These are phyloP conservation scores for Lasius fuliginosus DNA, from an alignment of 2,888 invertebrate species.

Conservation along the genomic window DNA sequence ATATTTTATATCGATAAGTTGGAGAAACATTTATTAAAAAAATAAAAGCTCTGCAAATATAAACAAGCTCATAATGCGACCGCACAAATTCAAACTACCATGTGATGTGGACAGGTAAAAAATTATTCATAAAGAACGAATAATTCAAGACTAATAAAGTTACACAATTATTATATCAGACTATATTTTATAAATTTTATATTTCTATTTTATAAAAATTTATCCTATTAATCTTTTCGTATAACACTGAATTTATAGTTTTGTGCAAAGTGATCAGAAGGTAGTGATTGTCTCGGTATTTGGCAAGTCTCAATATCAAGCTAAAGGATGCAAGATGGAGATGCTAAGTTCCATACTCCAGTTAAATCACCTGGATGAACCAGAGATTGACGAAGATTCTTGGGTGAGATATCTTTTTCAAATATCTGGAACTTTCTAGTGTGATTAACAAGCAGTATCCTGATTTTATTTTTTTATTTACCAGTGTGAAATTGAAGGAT, in stretches of 20 bases:
- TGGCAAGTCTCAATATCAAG: constrained; percentile 90
- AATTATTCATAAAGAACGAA: background rate
- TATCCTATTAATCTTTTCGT: background rate
- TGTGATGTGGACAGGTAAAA: constrained; percentile 75
- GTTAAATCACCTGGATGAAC: constrained; percentile 82
- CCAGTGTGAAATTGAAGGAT: constrained; percentile 86
- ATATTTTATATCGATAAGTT: background rate
- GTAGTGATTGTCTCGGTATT: constrained; percentile 91
- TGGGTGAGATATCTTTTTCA: constrained; percentile 78
- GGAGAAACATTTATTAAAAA: background rate
- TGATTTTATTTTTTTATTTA: constrained; percentile 27
- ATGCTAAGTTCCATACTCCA: constrained; percentile 83
- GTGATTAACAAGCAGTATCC: background rate
- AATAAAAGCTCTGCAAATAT: background rate
- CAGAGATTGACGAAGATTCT: constrained; percentile 81
- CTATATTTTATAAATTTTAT: constrained; percentile 1
- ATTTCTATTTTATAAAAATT: background rate
- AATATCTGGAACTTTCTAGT: background rate
- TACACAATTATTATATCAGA: constrained; percentile 1
- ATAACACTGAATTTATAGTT: constrained; percentile 71
- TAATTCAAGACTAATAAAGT: too few species aligned
- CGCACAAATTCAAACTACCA: constrained; percentile 82
- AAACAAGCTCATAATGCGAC: constrained; percentile 77
- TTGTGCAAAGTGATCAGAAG: constrained; percentile 85
- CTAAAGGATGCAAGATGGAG: constrained; percentile 89